Percentiles rank a stretch among this genome's conserved stretches.
Conservation (phyloP, 2,113 vertebrate species). For the Trogon surrucura region DNA sequence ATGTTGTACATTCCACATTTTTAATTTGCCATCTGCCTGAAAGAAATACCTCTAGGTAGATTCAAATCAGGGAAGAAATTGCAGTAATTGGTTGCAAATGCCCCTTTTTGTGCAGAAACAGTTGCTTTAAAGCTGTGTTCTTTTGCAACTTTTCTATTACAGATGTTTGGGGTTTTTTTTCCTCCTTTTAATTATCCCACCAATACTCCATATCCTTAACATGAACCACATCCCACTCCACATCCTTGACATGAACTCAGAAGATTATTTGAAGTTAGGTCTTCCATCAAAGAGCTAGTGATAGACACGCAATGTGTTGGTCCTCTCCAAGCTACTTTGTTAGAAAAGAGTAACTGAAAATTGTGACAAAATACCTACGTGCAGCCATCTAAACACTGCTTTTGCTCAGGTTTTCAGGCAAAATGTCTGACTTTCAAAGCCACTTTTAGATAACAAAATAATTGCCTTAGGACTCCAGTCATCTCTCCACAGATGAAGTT, state of each 20-base stretch:
- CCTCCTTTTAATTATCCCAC: background rate
- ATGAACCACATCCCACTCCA: background rate
- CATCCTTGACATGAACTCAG: background rate
- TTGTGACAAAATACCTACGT: background rate
- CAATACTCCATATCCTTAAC: background rate
- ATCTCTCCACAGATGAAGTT: background rate
- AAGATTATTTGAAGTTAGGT: background rate
- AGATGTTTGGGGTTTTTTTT: accelerated
- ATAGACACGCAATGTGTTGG: background rate
- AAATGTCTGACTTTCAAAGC: constrained; percentile 1
- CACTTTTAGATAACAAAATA: background rate
- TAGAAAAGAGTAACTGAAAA: background rate
- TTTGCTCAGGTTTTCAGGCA: background rate
- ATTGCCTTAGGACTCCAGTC: background rate
- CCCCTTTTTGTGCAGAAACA: background rate
- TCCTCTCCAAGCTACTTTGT: background rate
- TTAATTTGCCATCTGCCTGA: background rate
- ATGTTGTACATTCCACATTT: background rate
- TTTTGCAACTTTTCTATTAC: background rate
- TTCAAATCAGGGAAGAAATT: background rate
- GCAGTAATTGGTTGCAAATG: background rate
- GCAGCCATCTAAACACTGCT: background rate
- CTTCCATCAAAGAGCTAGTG: background rate
- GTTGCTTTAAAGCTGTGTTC: background rate
- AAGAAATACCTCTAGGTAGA: background rate